Evolutionary conservation across 2,888 invertebrate genomes (phyloP), one percentile per base, ranked within the genome.

Genomic region (Pocota personata): DNA sequence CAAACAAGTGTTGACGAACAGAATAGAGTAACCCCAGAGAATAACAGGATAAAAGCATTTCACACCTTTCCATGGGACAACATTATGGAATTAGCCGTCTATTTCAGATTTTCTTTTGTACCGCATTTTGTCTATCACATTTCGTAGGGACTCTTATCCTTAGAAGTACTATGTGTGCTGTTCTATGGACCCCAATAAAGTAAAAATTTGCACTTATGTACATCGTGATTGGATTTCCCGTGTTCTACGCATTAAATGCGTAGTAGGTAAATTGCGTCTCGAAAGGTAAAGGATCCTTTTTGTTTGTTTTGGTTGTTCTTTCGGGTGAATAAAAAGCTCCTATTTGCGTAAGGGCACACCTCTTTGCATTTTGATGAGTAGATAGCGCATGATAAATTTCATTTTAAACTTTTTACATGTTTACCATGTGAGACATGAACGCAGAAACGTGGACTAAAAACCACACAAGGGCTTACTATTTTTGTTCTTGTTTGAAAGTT

Each of bases 31-130:
- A 16, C 71, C 64, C 35, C 30, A 6, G n/a, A 58, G 40, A 37
- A 57, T 10, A 58, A 57, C 40, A 72, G 30, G 57, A 72, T 79
- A 79, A 79, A 79, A 79, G 64, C 64, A 55, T 79, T 72, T 64
- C 48, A 67, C 46, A 35, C 64, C 32, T 67, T 71, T 35, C n/a
- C 19, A 27, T 35, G 35, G 30, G 46, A 66, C 46, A 66, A 58
- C 57, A 71, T 71, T 55, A 66, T 35, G 5, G 24, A 71, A 48
- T 71, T 58, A 48, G 24, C 7, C 7, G 8, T 16, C 72, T 50
- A 48, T 32, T 48, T 48, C 0, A 19, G 50, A 37, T 37, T 10
- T 27, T 27, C 46, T 3, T 55, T 57, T 35, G 24, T 35, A 4
- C 19, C 43, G 10, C 16, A 55, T 30, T 48, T 57, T 46, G 7